Evolutionary conservation across 1,140 invertebrate species (phyloP).

Genomic region (Ceratosolen solmsi): DNA sequence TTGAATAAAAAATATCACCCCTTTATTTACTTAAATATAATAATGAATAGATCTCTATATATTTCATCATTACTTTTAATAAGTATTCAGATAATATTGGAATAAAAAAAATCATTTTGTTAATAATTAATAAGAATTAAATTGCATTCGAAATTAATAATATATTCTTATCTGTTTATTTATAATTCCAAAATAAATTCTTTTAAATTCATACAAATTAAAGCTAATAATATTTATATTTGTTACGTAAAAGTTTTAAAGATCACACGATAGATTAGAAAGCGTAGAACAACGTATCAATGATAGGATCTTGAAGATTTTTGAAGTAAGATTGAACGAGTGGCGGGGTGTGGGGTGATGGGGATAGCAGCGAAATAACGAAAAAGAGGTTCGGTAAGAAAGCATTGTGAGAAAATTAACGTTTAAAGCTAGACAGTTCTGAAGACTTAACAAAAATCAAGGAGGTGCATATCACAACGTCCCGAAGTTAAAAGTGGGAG

Average conservation of each 20-base stretch:
- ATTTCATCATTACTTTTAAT: too few species aligned
- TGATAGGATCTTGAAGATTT: slow-evolving; percentile 2
- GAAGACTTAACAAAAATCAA: slow-evolving; percentile 21
- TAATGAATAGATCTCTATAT: too few species aligned
- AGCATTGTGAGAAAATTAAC: slow-evolving; percentile 19
- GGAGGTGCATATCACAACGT: slow-evolving; percentile 18
- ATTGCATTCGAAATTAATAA: too few species aligned
- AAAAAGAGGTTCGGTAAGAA: background rate
- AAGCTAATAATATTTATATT: background rate
- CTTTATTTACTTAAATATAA: too few species aligned
- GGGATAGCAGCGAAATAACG: background rate
- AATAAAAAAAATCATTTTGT: too few species aligned
- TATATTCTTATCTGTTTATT: background rate
- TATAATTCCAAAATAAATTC: background rate
- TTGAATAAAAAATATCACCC: too few species aligned
- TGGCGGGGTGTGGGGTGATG: background rate
- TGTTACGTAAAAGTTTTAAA: background rate
- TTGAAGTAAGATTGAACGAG: background rate
- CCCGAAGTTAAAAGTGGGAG: slow-evolving; percentile 46
- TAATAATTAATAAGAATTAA: too few species aligned
- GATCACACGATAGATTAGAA: background rate
- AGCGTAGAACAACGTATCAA: background rate
- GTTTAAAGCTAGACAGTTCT: background rate
- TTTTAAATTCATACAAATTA: background rate
- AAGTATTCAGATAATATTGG: too few species aligned